Base-by-base conservation (phyloP, 2,888 invertebrate genomes). In the Noctua janthina region DNA sequence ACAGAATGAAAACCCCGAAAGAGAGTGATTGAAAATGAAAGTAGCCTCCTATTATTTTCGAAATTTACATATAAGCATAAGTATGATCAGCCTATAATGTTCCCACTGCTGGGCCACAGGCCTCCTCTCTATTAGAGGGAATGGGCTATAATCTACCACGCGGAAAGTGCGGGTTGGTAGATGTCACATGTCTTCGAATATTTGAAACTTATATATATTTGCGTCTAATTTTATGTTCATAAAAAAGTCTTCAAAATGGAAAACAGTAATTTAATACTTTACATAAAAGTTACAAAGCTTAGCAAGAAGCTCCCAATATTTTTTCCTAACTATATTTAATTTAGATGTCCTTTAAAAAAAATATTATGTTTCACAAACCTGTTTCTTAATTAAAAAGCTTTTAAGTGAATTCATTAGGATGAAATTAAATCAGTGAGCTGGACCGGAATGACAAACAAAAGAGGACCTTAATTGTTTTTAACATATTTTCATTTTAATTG, bases 341-440 rank as follows among this genome's bases (percentile, higher is more conserved):
- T 70, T 77, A 68, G 49, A 68, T 67, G 71, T 83, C 56, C 43
- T 35, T 79, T 74, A 69, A 68, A 84, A 56, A 56, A 85, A 83
- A 56, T 75, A 72, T 74, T 79, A 76, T 71, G 72, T 70, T 72
- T 66, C 29, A 10, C 43, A 69, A 46, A 73, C 73, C 73, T n/a
- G 20, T 77, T 79, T 76, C 83, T 86, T 89, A 89, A 89, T 88
- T 90, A 89, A 89, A 89, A 91, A 88, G 83, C 84, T 87, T 88
- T 91, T 83, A 88, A 84, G 85, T 82, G 77, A 87, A 88, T 89
- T 89, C 85, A 89, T 90, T 88, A 84, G 79, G 73, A 69, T 78
- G 51, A 77, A 85, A 81, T 78, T 81, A 78, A 83, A 88, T 81
- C 66, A 82, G 72, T 74, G 76, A 69, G 68, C 43, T 74, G 73